Base-by-base conservation (phyloP, 2,113 vertebrate genomes). In the Lipophrys pholis region DNA sequence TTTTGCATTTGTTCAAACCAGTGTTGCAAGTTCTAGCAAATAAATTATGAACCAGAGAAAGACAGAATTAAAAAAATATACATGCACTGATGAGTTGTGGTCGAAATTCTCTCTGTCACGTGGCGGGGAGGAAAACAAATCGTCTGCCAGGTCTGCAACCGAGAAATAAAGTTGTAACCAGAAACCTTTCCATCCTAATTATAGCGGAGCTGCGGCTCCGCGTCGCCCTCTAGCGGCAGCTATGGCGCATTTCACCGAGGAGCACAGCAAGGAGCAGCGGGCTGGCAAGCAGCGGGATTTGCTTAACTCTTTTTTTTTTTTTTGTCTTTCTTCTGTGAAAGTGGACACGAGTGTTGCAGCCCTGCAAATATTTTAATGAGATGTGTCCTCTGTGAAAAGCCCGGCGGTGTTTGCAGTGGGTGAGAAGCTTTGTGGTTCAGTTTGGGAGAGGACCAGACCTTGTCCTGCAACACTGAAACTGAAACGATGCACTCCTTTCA, bases 211-310 rank as follows among this genome's bases (percentile, higher is more conserved):
- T 3, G 55, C 46, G 8, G 61, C 74, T 69, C 67, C 2, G 6
- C 62, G 79, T 64, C 88, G 58, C 84, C 88, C 86, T 68, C 84
- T 17, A 56, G 77, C 38, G 87, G 74, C 55, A 67, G 65, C 42
- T 77, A 81, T 72, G 59, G 51, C 6, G 17, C 14, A 46, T 5
- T 30, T 39, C 61, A 73, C 8, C 2, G 4, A 62, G 61, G 17
- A 61, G 5, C 62, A 64, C 65, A 77, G 68, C 57, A 9, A 53
- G 17, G 12, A 43, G 58, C 46, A 66, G 35, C 4, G 11, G 6
- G 6, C 38, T 3, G 15, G 35, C 21, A 36, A 75, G 51, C 75
- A 78, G 77, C 79, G 77, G 82, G 6, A 76, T 54, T 53, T 74
- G 16, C 39, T 57, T 30, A n/a, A n/a, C n/a, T 30, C 2, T 30